A percentile compares a stretch with the other conserved stretches of the same genome.
These are phyloP conservation scores for Crocuta crocuta DNA, from an alignment of 2,113 vertebrate genomes.

Conservation along the genomic window DNA sequence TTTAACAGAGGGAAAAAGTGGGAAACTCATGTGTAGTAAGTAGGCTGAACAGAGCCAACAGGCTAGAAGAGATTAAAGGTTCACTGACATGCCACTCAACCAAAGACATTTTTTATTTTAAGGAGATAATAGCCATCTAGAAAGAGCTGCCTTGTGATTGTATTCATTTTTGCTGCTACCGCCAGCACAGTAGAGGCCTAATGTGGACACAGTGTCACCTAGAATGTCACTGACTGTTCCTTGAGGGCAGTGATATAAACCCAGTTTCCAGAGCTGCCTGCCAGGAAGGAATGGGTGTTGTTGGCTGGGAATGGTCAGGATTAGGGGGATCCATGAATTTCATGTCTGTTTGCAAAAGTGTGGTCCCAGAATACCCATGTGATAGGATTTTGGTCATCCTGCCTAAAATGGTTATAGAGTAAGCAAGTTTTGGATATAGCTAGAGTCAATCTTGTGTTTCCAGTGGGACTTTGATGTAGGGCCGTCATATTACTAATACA, in stretches of 20 bases:
- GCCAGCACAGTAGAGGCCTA: conserved; percentile 71
- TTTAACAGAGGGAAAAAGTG: conserved; percentile 69
- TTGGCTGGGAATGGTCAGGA: neutral
- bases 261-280: neutral
- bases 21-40: conserved; percentile 70
- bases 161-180: conserved; percentile 71
- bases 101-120: conserved; percentile 80
- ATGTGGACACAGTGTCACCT: conserved; percentile 66
- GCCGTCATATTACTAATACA: neutral
- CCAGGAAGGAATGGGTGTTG: neutral
- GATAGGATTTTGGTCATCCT: neutral
- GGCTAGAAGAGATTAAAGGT: conserved; percentile 82
- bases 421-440: neutral
- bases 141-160: conserved; percentile 78
- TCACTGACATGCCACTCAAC: conserved; percentile 79
- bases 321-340: neutral
- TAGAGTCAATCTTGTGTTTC: neutral
- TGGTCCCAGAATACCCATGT: neutral
- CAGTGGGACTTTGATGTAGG: too few species aligned
- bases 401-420: neutral
- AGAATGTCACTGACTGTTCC: conserved; percentile 79
- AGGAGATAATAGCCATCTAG: conserved; percentile 81
- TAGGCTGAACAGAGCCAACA: conserved; percentile 78
- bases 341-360: neutral
- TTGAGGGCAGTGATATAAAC: conserved; percentile 68